These are phyloP conservation scores for Perizoma affinitatum DNA, from an alignment of 2,888 invertebrate genomes.

Conservation along the genomic window DNA sequence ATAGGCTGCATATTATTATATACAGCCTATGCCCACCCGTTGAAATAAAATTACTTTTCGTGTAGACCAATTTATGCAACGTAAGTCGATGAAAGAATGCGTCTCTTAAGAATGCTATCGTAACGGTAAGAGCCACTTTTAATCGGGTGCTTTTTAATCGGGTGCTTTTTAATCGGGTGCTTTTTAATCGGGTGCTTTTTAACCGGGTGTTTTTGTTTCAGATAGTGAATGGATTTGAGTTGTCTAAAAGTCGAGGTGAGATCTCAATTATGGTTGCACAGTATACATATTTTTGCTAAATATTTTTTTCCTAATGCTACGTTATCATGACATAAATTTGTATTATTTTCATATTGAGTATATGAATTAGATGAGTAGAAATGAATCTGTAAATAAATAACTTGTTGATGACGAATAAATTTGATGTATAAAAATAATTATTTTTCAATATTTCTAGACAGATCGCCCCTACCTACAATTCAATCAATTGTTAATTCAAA, in stretches of 20 bases:
- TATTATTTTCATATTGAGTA: constrained; percentile 57
- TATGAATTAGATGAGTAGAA: constrained; percentile 51
- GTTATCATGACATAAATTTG: constrained; percentile 24
- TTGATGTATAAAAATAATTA: constrained; percentile 17
- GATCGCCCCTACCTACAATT: too few species aligned
- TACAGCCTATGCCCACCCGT: too few species aligned
- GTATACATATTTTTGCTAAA: constrained; percentile 21
- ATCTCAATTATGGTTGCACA: constrained; percentile 19
- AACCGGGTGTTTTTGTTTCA: constrained; percentile 14
- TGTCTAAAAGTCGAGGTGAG: background rate
- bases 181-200: too few species aligned
- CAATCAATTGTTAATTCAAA: too few species aligned
- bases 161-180: too few species aligned
- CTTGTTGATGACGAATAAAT: constrained; percentile 42
- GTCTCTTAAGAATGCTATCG: too few species aligned
- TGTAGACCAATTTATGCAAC: too few species aligned
- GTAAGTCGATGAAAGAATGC: too few species aligned
- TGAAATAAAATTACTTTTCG: too few species aligned
- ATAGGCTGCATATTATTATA: too few species aligned
- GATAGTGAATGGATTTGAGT: constrained; percentile 1
- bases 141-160: too few species aligned
- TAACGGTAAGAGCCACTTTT: too few species aligned
- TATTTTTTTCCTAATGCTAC: constrained; percentile 13
- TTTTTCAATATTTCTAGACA: background rate
- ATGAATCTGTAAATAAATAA: constrained; percentile 32